phyloP scores from a whole-genome alignment of 2,113 vertebrate genomes.

The Saccopteryx leptura region DNA sequence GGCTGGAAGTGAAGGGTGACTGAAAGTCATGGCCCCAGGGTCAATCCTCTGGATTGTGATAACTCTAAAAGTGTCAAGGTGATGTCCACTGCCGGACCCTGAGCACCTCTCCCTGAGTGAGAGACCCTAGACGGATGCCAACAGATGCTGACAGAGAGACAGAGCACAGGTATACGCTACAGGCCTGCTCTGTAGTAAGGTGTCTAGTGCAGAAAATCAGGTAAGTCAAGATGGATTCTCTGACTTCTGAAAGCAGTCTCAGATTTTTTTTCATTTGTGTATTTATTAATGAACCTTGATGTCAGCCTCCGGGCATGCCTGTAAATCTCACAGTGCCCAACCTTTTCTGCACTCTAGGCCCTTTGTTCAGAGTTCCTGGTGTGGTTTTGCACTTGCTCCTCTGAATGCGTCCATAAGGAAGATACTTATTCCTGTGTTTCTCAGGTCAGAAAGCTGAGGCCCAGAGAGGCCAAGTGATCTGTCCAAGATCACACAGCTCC shows the following conservation, averaged over 20 bases:
- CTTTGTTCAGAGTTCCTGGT: neutral
- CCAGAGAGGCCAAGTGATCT: slow-evolving; percentile 11
- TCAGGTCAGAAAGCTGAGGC: neutral
- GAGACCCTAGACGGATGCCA: neutral
- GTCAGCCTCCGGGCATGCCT: neutral
- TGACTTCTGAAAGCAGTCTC: neutral
- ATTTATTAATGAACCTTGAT: neutral
- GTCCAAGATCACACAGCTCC: neutral
- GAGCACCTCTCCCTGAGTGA: neutral
- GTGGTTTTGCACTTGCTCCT: neutral
- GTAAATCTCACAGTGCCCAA: neutral
- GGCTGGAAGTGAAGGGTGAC: neutral
- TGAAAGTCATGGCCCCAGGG: neutral
- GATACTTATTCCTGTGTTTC: neutral
- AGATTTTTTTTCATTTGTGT: neutral
- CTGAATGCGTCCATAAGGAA: neutral
- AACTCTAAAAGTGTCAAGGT: neutral
- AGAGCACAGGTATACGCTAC: neutral
- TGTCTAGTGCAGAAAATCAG: neutral
- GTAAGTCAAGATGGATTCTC: neutral
- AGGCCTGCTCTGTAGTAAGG: neutral
- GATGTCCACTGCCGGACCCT: neutral
- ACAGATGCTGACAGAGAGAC: neutral
- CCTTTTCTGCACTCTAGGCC: neutral
- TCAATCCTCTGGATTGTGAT: neutral